These are phyloP conservation scores for Epinephelus awoara DNA, from an alignment of 2,797 vertebrate genomes.

Conservation along the genomic window DNA sequence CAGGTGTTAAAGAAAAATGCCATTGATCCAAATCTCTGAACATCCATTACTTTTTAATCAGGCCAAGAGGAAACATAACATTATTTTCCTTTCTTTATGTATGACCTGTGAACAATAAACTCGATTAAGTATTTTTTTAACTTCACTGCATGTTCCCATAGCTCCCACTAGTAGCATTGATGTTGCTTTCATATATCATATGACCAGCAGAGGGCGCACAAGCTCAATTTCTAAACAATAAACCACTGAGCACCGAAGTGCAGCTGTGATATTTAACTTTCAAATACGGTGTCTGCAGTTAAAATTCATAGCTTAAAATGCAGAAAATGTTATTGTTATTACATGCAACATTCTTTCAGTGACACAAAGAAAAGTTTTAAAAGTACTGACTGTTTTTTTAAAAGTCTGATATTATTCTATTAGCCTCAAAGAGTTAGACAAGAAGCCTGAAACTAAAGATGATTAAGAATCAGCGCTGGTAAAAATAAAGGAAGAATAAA, in stretches of 20 bases:
- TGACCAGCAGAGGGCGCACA: conserved; percentile 68
- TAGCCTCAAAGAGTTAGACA: neutral
- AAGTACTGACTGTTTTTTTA: neutral
- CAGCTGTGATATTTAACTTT: neutral
- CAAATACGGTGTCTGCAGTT: neutral
- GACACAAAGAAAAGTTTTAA: neutral
- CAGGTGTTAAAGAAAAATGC: too few relatives aligned
- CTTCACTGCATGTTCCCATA: too few relatives aligned
- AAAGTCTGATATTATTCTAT: conserved; percentile 1
- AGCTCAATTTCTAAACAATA: neutral
- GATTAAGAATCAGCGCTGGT: neutral
- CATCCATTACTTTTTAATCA: too few relatives aligned
- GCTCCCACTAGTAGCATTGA: neutral
- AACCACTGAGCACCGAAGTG: neutral
- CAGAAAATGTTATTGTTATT: accelerated
- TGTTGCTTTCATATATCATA: neutral
- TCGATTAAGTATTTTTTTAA: too few relatives aligned
- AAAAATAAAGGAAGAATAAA: neutral
- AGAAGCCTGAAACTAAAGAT: neutral
- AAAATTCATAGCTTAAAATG: neutral
- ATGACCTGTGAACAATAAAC: too few relatives aligned
- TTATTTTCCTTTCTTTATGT: too few relatives aligned
- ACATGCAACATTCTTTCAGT: neutral
- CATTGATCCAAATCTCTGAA: too few relatives aligned
- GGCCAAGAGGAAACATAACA: too few relatives aligned